These are phyloP conservation scores for Triplophysa yarkandensis DNA, from an alignment of 2,797 vertebrate genomes.

Conservation along the genomic window DNA sequence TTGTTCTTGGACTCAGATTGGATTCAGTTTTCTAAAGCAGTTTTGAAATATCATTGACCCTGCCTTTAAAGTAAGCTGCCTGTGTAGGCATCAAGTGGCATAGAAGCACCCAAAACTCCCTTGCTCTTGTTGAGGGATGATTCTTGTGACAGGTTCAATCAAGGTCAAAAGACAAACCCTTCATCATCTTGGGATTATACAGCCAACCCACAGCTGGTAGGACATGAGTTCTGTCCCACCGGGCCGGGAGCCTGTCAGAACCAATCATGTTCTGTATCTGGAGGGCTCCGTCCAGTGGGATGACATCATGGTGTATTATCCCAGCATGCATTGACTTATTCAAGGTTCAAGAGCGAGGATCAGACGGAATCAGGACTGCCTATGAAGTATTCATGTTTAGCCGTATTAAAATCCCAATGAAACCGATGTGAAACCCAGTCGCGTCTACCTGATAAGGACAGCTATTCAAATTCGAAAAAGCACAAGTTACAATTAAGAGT, in stretches of 20 bases:
- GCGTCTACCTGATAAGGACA: not conserved
- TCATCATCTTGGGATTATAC: slow-evolving; percentile 35
- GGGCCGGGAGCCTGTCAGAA: slow-evolving; percentile 58
- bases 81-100: not conserved
- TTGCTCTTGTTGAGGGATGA: not conserved
- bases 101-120: not conserved
- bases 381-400: slow-evolving; percentile 24
- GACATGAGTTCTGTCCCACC: not conserved
- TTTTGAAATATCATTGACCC: too few species aligned
- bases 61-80: too few species aligned
- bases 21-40: too few species aligned
- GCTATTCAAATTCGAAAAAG: too few species aligned
- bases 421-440: not conserved
- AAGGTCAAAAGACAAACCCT: slow-evolving; percentile 11
- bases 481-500: too few species aligned
- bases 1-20: too few species aligned
- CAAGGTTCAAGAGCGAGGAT: slow-evolving; percentile 15
- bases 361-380: slow-evolving; percentile 24
- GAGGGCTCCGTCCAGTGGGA: slow-evolving; percentile 40
- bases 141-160: slow-evolving; percentile 36
- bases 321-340: slow-evolving; percentile 12
- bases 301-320: slow-evolving; percentile 13
- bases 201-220: slow-evolving; percentile 1
- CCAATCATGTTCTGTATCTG: slow-evolving; percentile 48
- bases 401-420: slow-evolving; percentile 17